Evolutionary conservation across 2,888 invertebrate species (phyloP).

Genomic region (Hofmannophila pseudospretella): DNA sequence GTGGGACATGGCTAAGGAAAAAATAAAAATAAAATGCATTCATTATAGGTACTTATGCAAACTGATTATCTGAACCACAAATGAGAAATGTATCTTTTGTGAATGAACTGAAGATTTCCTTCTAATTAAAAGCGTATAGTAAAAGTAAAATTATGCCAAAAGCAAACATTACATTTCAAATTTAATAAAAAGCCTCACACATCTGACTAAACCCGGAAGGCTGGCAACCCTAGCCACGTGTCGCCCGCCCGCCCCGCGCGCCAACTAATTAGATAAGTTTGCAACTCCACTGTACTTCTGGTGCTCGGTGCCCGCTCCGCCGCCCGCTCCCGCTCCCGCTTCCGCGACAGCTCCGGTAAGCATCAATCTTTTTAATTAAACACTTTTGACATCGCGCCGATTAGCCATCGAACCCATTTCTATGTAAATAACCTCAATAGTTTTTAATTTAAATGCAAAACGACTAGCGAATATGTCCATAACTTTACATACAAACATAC

Average conservation of each 20-base stretch:
- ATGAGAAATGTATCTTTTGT: too few species aligned
- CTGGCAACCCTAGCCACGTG: slow-evolving; percentile 9
- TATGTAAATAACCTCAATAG: slow-evolving; percentile 60
- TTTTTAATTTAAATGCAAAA: slow-evolving; percentile 29
- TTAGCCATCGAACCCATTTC: slow-evolving; percentile 69
- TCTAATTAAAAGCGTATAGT: too few species aligned
- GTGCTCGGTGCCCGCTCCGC: slow-evolving; percentile 40
- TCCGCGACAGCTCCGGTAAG: slow-evolving; percentile 47
- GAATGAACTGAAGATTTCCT: too few species aligned
- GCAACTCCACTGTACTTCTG: slow-evolving; percentile 76
- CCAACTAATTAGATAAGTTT: slow-evolving; percentile 78
- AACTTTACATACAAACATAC: slow-evolving; percentile 4
- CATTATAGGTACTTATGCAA: too few species aligned
- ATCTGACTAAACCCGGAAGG: too few species aligned
- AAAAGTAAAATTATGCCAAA: too few species aligned
- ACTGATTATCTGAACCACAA: too few species aligned
- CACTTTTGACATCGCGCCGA: slow-evolving; percentile 75
- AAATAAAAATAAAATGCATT: too few species aligned
- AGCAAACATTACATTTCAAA: too few species aligned
- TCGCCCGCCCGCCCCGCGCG: slow-evolving; percentile 18
- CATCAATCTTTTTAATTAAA: slow-evolving; percentile 79
- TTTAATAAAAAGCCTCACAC: too few species aligned
- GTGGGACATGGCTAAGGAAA: too few species aligned
- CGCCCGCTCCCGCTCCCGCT: slow-evolving; percentile 22
- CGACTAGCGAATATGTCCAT: slow-evolving; percentile 5